Base-by-base conservation (phyloP, 1,140 invertebrate species). In the Papilio glaucus region DNA sequence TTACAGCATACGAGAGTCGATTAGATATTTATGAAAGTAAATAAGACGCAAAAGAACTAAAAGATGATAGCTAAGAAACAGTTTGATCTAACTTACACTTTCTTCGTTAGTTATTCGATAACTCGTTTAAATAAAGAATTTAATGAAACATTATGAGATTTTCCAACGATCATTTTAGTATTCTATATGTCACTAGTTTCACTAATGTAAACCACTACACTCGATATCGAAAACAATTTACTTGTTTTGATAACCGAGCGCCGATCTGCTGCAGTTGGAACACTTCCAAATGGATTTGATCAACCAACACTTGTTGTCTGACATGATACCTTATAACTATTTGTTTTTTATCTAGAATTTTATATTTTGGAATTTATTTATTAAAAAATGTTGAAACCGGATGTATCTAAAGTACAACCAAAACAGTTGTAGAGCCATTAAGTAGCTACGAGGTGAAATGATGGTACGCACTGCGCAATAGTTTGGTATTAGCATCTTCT, bases 151-250 rank as follows among this genome's bases (percentile, higher is more conserved):
- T 2, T 49, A 49, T 21, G 18, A 6, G 0, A 49, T 12, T 15
- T 24, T 3, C 10, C 7, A 63, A 15, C 5, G n/a, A 4, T 8
- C 37, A 10, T 39, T 63, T 13, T 4, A 0, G 15, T 37, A 29
- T 13, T 38, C 4, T 21, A 39, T 38, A 21, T 63, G 61, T 39
- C 33, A 63, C 37, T 63, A n/a, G 13, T n/a, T 33, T 63, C 4
- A 39, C 1, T 63, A 63, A 63, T 39, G 61, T 63, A 63, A 39
- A 63, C 61, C 61, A 63, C 61, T 39, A 39, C 37, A 63, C 7
- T 6, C 29, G 60, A 63, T 39, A 63, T 63, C 29, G 61, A 63
- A 63, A 38, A 37, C 61, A 63, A 63, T 63, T 63, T 63, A 63
- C 61, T 63, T 63, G 37, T 38, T 63, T 63, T 63, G 61, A 63